These are phyloP conservation scores for Galendromus occidentalis DNA, from an alignment of 1,140 invertebrate genomes.

Conservation along the genomic window DNA sequence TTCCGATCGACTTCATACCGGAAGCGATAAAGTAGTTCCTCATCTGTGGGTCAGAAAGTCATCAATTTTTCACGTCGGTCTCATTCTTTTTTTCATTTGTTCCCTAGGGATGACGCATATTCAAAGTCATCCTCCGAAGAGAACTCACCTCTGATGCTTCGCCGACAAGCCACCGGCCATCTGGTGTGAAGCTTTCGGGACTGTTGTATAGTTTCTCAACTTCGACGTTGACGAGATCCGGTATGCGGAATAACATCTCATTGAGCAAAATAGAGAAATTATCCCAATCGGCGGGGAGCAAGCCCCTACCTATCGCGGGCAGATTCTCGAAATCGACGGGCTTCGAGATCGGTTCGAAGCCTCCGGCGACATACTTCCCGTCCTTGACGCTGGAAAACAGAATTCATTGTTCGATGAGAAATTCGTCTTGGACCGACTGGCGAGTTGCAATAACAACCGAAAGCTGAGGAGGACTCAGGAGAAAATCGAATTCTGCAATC, in stretches of 20 bases:
- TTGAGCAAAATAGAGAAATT: slow-evolving; percentile 76
- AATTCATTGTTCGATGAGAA: background rate
- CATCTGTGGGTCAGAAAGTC: slow-evolving; percentile 35
- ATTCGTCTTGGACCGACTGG: too few species aligned
- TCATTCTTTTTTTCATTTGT: background rate
- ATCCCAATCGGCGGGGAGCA: slow-evolving; percentile 58
- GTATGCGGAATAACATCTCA: slow-evolving; percentile 60
- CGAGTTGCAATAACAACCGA: too few species aligned
- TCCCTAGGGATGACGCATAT: background rate
- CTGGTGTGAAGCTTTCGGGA: slow-evolving; percentile 79
- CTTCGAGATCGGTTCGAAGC: slow-evolving; percentile 33
- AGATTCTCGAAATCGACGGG: slow-evolving; percentile 26
- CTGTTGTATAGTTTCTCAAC: slow-evolving; percentile 58
- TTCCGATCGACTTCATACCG: slow-evolving; percentile 82
- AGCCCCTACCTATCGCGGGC: slow-evolving; percentile 28
- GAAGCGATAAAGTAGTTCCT: slow-evolving; percentile 85
- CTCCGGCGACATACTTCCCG: slow-evolving; percentile 31
- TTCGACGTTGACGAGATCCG: slow-evolving; percentile 44
- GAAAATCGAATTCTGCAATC: background rate
- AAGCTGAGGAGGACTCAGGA: too few species aligned
- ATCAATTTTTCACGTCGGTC: background rate
- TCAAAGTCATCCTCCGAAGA: background rate
- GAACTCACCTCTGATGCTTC: slow-evolving; percentile 59
- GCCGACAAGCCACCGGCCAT: slow-evolving; percentile 45
- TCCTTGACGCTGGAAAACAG: slow-evolving; percentile 20